Evolutionary conservation across 2,797 vertebrate species (phyloP), one percentile per base, ranked within the genome.

Genomic region (Lepus townsendii): DNA sequence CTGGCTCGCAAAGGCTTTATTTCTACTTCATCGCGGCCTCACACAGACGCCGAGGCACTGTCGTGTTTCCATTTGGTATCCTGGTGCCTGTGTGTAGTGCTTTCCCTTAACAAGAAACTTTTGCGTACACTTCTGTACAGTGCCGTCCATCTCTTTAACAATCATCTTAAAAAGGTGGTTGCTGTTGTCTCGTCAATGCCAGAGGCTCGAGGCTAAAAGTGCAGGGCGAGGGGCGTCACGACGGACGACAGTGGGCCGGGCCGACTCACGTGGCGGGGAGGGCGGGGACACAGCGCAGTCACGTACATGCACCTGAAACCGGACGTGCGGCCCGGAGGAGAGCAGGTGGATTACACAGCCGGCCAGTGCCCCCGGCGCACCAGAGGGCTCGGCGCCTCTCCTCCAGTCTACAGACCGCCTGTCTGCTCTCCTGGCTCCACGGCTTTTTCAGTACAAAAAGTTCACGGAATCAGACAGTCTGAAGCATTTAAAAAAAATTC

Each of bases 221-320:
- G 98, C 98, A 98, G 97, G 98, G 99, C 97, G 95, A 98, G 98
- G 98, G 98, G 97, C 97, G 97, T 98, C 98, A 98, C 97, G 91
- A 98, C 83, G 94, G 96, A 90, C 97, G 98, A 98, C 98, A 98
- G 97, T 96, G 97, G 97, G 98, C 98, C 97, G 94, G 97, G 97
- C 98, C 75, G 96, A 98, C 96, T 97, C 97, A 98, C 98, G 97
- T 95, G 86, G 96, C 97, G 47, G 96, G 96, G 97, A 98, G 97
- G 98, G 98, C 97, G 96, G 90, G 96, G 98, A 96, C 98, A 99
- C 98, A 98, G 98, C 97, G 99, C 99, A 98, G 91, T 99, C 42
- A 98, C 99, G 98, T 99, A 99, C 99, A 99, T 99, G 99, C 99
- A 99, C 99, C 98, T 98, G 98, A 99, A 98, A 5, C 54, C 19